Base-by-base conservation (phyloP, 35 echinoderm and acorn worm genomes). In the Acanthaster planci region DNA sequence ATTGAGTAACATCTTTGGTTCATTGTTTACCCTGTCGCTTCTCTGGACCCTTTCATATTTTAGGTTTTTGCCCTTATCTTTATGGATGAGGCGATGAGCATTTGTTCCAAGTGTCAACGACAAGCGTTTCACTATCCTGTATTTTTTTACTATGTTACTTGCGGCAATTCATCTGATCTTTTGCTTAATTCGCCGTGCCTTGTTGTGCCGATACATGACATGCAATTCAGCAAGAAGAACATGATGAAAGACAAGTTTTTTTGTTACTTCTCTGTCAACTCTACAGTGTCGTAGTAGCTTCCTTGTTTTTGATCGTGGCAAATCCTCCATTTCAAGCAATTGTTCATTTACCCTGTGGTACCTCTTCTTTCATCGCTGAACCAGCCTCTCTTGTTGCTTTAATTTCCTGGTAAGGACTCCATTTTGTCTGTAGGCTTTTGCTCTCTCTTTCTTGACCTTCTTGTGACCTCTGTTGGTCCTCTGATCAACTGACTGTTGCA, bases 11-110 rank as follows among this genome's bases (percentile, higher is more conserved):
- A 3, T 1, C 56, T 84, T 84, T n/a, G 36, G 32, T 67, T 58
- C 82, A 32, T 84, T 53, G 40, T 38, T 84, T n/a, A 84, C 36
- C 9, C 35, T 38, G 47, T 84, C 82, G n/a, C n/a, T 57, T 84
- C 82, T 84, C n/a, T 39, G 16, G 14, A 36, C 40, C 26, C 54
- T 52, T 52, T 60, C 54, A 38, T 84, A 72, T 2, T 84, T 84
- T 26, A 60, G 26, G 19, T 15, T 30, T 38, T 67, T 84, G 12
- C 56, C 36, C 18, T 2, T 51, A 27, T 52, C 79, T 21, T 81
- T 81, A 2, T 6, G 42, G 42, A 47, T 51, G 5, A 23, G 51
- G 19, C 19, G 32, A 40, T 51, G 35, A 19, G n/a, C 34, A 37
- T 77, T 77, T 2, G 36, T 16, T 12, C 76, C 35, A 77, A 77